These are phyloP conservation scores for Dolomedes plantarius DNA, from an alignment of 2,888 invertebrate species.

Conservation along the genomic window DNA sequence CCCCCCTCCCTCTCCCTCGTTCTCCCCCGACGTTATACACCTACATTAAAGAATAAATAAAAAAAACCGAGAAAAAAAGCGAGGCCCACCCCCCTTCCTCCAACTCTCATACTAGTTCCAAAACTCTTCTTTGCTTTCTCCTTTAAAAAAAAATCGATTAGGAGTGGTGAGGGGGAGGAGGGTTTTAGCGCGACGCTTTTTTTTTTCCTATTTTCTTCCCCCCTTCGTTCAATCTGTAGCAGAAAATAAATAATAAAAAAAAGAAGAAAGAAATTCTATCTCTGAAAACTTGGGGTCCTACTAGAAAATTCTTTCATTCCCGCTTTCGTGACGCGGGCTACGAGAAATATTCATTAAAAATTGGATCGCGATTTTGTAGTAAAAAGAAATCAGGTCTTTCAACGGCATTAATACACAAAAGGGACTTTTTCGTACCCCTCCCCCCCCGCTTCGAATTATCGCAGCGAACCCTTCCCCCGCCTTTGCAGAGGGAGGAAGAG, in stretches of 20 bases:
- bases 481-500: too few species aligned
- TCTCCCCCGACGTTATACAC: conserved; percentile 37
- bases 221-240: conserved; percentile 61
- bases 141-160: conserved; percentile 70
- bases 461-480: too few species aligned
- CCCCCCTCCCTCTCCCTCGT: conserved; percentile 12
- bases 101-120: not conserved
- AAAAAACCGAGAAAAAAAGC: conserved; percentile 22
- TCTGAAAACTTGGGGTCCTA: conserved; percentile 50
- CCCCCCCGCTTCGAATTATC: not conserved
- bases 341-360: conserved; percentile 69
- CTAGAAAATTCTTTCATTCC: conserved; percentile 22
- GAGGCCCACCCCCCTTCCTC: not conserved
- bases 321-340: conserved; percentile 12
- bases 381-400: conserved; percentile 50
- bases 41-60: conserved; percentile 58
- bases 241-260: conserved; percentile 30
- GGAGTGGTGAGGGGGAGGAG: conserved; percentile 25
- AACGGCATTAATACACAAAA: conserved; percentile 54
- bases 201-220: not conserved
- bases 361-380: conserved; percentile 29
- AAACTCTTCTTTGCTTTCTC: conserved; percentile 62
- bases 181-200: conserved; percentile 30
- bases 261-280: conserved; percentile 54
- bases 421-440: conserved; percentile 20